These are phyloP conservation scores for Lanistes nyassanus DNA, from an alignment of 1,140 invertebrate genomes.

Conservation along the genomic window DNA sequence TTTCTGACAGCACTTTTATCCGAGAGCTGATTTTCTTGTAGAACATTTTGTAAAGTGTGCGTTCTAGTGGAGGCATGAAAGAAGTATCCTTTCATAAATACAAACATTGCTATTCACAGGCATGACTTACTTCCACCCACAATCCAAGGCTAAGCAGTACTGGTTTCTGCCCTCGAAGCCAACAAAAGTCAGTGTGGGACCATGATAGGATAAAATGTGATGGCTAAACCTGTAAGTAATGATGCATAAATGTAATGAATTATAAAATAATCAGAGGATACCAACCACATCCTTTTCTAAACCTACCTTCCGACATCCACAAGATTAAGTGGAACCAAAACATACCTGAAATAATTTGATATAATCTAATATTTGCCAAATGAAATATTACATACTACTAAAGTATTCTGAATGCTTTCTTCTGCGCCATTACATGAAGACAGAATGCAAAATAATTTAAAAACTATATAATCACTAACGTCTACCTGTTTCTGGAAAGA, in stretches of 20 bases:
- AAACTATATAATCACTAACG: neutral
- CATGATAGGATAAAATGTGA: constrained; percentile 86
- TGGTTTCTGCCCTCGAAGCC: constrained; percentile 75
- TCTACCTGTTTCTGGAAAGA: constrained; percentile 81
- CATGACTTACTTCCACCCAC: constrained; percentile 80
- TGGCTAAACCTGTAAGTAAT: constrained; percentile 77
- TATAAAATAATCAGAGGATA: too few relatives aligned
- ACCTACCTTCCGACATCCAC: too few relatives aligned
- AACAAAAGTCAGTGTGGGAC: constrained; percentile 83
- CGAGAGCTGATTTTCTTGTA: too few relatives aligned
- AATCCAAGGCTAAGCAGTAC: constrained; percentile 81
- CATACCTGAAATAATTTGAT: neutral
- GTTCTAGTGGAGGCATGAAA: too few relatives aligned
- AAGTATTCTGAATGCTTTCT: neutral
- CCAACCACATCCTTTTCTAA: too few relatives aligned
- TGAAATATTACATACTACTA: neutral
- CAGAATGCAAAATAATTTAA: neutral
- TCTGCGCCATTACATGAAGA: neutral
- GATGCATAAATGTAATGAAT: too few relatives aligned
- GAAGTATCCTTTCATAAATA: too few relatives aligned
- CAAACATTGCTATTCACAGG: neutral
- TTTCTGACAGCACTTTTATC: too few relatives aligned
- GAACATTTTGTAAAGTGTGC: too few relatives aligned
- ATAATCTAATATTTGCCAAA: neutral
- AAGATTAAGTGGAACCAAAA: too few relatives aligned